Conservation (phyloP, 2,113 vertebrate species). For the Colaptes auratus region DNA sequence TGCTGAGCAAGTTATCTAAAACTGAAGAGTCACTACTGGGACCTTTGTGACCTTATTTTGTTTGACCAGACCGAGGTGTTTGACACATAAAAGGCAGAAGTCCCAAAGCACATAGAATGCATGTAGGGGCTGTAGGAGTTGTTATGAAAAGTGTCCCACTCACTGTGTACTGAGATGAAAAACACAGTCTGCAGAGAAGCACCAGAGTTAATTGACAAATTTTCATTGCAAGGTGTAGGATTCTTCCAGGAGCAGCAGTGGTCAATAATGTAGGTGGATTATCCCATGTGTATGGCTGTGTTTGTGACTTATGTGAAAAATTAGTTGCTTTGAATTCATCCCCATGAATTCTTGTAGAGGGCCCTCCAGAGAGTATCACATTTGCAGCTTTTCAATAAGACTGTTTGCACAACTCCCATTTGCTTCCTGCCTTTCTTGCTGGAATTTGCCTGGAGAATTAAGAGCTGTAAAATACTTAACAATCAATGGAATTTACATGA, state of each 20-base stretch:
- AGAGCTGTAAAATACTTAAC: slow-evolving; percentile 33
- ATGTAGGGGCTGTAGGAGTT: background rate
- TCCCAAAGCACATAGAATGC: background rate
- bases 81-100: background rate
- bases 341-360: background rate
- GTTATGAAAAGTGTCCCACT: no score
- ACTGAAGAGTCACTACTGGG: background rate
- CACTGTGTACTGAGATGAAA: background rate
- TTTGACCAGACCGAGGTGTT: background rate
- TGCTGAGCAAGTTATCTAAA: background rate
- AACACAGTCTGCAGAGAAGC: background rate
- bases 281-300: background rate
- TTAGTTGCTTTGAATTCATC: slow-evolving; percentile 11
- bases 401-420: background rate
- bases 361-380: background rate
- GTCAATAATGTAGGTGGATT: background rate
- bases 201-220: background rate
- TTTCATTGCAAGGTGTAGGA: background rate
- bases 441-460: slow-evolving; percentile 30
- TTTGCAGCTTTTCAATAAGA: background rate
- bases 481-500: slow-evolving; percentile 37
- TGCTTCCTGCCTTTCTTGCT: background rate
- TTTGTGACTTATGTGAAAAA: slow-evolving; percentile 6
- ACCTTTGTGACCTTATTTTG: background rate
- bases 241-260: background rate